Evolutionary conservation across 1,140 invertebrate species (phyloP), one percentile per base, ranked within the genome.

Genomic region (Polypedilum vanderplanki): DNA sequence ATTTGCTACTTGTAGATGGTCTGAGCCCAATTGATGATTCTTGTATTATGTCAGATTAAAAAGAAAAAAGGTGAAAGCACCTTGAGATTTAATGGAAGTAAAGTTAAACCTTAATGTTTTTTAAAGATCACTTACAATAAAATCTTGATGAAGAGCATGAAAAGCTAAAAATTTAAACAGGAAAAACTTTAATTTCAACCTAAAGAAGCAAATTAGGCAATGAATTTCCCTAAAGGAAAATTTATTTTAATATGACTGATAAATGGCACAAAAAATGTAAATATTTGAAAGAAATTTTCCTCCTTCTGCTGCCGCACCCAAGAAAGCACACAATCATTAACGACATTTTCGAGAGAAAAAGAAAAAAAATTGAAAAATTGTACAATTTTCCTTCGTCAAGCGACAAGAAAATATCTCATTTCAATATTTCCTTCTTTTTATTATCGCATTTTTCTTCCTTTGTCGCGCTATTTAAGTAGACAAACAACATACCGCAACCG

Each of bases 321-420:
- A 57, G n/a, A 57, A 57, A 57, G 46, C 24, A 33, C 5, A 33
- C 24, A 57, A 57, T 57, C 46, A 57, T 57, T 15, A 57, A 57
- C 12, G 46, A 57, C 46, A 15, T n/a, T 57, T 4, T 57, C 15
- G 46, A 57, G n/a, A 15, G 46, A 33, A 5, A 57, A 12, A 57
- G 46, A 15, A 57, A 15, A 57, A 57, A 57, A 12, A 57, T 57
- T 57, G 46, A 57, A 57, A 57, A 57, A 57, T 57, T 57, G 46
- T 15, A 57, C 46, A 57, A 57, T 57, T 57, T 70, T 70, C 65
- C 9, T 12, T 33, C 17, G 65, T 9, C 65, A 70, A 57, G 9
- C 65, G 17, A 70, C 65, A 18, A 70, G 12, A 57, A 70, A 70
- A 70, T 70, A 70, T 70, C 65, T 70, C 65, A 70, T 70, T 70